Conservation (phyloP, 2,797 vertebrate species). For the Lophius americanus region DNA sequence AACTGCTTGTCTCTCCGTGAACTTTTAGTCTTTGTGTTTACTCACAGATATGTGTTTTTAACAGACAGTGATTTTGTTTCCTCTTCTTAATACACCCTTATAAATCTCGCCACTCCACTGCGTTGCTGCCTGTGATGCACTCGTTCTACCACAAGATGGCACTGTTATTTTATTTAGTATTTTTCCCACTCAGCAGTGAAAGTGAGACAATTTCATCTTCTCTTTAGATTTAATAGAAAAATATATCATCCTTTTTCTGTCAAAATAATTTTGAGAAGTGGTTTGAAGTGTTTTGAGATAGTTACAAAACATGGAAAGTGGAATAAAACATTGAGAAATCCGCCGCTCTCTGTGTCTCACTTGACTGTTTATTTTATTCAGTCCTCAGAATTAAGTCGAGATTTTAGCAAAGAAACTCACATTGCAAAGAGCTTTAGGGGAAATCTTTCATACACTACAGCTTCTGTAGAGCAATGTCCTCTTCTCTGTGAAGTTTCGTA, state of each 20-base stretch:
- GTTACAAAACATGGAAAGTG: neutral
- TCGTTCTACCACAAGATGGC: conserved; percentile 66
- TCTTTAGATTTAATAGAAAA: neutral
- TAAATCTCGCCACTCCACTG: neutral
- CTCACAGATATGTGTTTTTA: conserved; percentile 14
- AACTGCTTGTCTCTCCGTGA: neutral
- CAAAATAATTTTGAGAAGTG: no score
- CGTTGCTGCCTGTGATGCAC: conserved; percentile 13
- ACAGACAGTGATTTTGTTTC: neutral
- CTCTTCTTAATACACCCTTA: no score
- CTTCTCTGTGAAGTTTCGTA: no score
- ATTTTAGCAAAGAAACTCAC: no score
- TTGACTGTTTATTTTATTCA: no score
- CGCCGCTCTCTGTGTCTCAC: neutral
- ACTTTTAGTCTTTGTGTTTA: neutral
- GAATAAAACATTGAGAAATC: neutral
- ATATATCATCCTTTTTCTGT: no score
- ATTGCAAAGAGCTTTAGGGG: no score
- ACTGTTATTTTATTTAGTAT: conserved; percentile 13
- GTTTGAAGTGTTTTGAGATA: neutral
- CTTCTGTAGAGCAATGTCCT: no score
- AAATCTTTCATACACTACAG: no score
- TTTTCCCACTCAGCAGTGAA: neutral
- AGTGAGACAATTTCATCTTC: neutral
- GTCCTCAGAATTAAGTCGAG: no score